Base-by-base conservation (phyloP, 1,140 invertebrate species). In the Latrodectus geometricus region DNA sequence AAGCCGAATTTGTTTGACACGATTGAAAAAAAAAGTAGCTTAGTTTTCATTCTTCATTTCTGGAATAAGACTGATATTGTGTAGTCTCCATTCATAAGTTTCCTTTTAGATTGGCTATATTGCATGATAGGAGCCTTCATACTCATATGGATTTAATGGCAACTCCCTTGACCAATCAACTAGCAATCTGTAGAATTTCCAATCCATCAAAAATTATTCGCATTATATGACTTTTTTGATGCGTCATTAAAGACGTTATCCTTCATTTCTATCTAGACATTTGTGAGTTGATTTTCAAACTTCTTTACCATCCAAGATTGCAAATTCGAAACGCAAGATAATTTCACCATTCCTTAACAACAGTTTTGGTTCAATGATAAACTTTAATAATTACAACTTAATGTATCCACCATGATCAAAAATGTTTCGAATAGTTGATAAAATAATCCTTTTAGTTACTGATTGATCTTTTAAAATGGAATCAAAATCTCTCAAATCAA, bases 1-100 rank as follows among this genome's bases (percentile, higher is more conserved):
- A 0, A 0, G 9, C 17, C 78, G 17, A 15, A 69, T 80, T 70
- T 69, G 65, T 69, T 9, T 52, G 65, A n/a, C 78, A 49, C 48
- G 5, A 50, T 80, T 80, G 7, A 17, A 14, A 9, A 80, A 54
- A 80, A 80, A 0, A n/a, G 68, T 69, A 20, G 23, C 78, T 49
- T 65, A n/a, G n/a, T n/a, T 69, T 49, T 17, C 23, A 0, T 69
- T 23, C 11, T 11, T 80, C n/a, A 35, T 78, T 50, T 12, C n/a
- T 69, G n/a, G 78, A 68, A 69, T 80, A 61, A 12, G 78, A 17
- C 78, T 35, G 69, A 14, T 52, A 80, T 21, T 69, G 14, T 15
- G 9, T 50, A 9, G n/a, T 14, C 9, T 68, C 23, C 4, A 80
- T 48, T 8, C 69, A 8, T 9, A 80, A 20, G 20, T 80, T 65